Evolutionary conservation across 2,888 invertebrate species (phyloP).

Genomic region (Epirrhoe tristata): DNA sequence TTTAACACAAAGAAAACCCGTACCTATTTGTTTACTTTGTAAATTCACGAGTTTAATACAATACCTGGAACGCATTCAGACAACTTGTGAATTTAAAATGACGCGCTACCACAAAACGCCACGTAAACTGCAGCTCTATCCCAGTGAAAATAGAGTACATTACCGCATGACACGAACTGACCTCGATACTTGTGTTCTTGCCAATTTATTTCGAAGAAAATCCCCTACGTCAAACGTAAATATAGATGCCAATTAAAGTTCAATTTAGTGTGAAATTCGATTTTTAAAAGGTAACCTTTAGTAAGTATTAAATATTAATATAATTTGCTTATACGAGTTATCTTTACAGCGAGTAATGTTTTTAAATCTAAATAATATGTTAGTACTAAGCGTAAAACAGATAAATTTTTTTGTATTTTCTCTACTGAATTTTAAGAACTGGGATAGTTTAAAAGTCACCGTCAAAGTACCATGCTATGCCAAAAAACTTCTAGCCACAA

Average conservation of each 20-base stretch:
- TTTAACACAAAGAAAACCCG: background rate
- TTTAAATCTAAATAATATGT: no score
- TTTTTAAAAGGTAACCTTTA: no score
- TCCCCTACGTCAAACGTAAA: conserved; percentile 17
- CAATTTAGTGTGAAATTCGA: no score
- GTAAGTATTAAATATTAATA: no score
- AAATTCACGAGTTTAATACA: conserved; percentile 56
- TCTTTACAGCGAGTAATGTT: no score
- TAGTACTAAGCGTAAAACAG: no score
- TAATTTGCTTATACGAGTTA: no score
- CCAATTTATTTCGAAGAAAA: conserved; percentile 45
- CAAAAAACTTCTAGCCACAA: no score
- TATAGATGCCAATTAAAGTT: background rate
- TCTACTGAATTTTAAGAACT: no score
- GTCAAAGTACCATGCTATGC: no score
- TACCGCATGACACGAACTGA: conserved; percentile 28
- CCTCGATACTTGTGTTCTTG: conserved; percentile 43
- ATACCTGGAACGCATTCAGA: conserved; percentile 65
- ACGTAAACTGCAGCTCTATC: conserved; percentile 39
- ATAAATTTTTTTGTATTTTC: no score
- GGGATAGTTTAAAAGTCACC: no score
- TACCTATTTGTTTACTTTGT: conserved; percentile 46
- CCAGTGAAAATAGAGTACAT: conserved; percentile 25
- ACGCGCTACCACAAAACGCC: conserved; percentile 35
- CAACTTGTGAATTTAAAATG: conserved; percentile 61